Percentiles rank a stretch among this genome's conserved stretches.
These are phyloP conservation scores for Ictidomys tridecemlineatus DNA, from an alignment of 2,113 vertebrate species.

Conservation along the genomic window DNA sequence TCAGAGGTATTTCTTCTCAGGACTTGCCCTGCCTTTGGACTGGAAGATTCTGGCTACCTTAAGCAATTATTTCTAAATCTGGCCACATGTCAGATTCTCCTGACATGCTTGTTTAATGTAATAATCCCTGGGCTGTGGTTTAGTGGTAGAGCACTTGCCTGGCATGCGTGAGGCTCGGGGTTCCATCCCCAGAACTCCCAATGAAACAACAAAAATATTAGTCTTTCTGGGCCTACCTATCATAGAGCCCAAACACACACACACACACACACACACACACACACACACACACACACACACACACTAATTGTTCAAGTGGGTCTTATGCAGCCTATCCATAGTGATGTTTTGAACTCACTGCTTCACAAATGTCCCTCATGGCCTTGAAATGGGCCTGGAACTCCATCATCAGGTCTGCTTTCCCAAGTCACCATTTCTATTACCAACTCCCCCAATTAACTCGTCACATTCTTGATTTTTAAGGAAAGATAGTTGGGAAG, in stretches of 20 bases:
- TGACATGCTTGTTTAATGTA: constrained; percentile 27
- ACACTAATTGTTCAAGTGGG: not conserved
- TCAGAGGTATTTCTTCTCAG: not conserved
- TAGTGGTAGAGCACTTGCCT: too few relatives aligned
- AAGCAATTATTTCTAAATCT: not conserved
- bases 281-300: not conserved
- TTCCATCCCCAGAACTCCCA: not conserved
- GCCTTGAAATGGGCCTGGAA: not conserved
- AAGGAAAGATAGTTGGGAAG: constrained; percentile 25
- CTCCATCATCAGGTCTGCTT: not conserved
- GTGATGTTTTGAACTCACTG: not conserved
- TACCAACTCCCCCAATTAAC: not conserved
- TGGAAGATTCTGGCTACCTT: not conserved
- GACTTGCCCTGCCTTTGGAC: not conserved
- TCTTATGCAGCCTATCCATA: not conserved
- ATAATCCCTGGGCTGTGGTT: not conserved
- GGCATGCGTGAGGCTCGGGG: too few relatives aligned
- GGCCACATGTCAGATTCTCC: not conserved
- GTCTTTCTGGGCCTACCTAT: not conserved
- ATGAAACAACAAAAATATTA: too few relatives aligned
- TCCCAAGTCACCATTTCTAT: not conserved
- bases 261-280: not conserved
- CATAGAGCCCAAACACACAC: not conserved
- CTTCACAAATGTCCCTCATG: not conserved
- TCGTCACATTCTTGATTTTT: not conserved